These are phyloP conservation scores for Daubentonia madagascariensis DNA, from an alignment of 2,113 vertebrate species.

Conservation along the genomic window DNA sequence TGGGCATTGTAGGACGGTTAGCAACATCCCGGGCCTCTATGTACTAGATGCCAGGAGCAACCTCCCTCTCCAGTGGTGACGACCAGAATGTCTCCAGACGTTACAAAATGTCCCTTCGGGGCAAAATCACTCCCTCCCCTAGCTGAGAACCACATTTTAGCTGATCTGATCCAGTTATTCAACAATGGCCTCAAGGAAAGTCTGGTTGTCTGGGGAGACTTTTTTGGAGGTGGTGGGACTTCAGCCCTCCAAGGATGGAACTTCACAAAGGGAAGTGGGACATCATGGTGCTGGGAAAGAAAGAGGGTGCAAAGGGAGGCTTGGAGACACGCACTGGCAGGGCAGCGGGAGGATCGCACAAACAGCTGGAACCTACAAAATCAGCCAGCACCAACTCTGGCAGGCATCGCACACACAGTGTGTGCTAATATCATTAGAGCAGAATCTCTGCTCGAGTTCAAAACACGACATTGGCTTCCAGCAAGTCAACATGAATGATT, in stretches of 20 bases:
- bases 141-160: background rate
- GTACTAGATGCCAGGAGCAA: background rate
- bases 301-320: too few relatives aligned
- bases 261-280: background rate
- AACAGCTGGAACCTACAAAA: fast-evolving
- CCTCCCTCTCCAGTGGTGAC: fast-evolving
- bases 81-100: background rate
- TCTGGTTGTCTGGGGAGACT: background rate
- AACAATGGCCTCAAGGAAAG: background rate
- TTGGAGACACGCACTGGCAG: background rate
- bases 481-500: background rate
- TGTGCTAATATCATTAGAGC: background rate
- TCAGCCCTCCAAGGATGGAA: background rate
- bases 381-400: background rate
- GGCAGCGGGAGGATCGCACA: fast-evolving
- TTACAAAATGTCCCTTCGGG: background rate
- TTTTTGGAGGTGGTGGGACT: background rate
- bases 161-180: too few relatives aligned
- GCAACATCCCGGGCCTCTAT: background rate
- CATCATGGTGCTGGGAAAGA: background rate
- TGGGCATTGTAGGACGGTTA: fast-evolving
- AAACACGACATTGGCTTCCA: fast-evolving
- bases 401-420: fast-evolving
- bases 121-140: background rate
- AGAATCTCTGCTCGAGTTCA: background rate